Evolutionary conservation across 2,888 invertebrate species (phyloP).

Genomic region (Hyposoter didymator): DNA sequence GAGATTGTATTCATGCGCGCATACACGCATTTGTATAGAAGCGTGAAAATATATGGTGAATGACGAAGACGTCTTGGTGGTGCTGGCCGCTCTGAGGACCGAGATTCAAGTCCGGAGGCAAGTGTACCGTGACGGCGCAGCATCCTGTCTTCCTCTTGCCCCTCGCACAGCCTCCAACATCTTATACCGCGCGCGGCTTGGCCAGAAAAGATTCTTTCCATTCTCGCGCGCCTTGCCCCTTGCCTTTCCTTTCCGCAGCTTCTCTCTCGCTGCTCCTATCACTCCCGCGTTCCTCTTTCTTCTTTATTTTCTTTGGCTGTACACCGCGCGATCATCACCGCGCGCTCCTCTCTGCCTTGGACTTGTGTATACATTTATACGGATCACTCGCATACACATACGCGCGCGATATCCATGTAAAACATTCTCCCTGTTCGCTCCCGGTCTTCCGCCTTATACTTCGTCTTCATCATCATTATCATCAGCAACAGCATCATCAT

Average conservation of each 20-base stretch:
- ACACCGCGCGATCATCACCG: constrained; percentile 56
- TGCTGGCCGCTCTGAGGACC: constrained; percentile 63
- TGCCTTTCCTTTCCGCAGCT: not conserved
- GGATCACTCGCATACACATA: not conserved
- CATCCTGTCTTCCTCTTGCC: constrained; percentile 79
- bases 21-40: not conserved
- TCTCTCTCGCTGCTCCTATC: constrained; percentile 23
- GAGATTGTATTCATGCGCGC: not conserved
- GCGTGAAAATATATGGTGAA: constrained; percentile 49
- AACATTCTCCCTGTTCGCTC: constrained; percentile 65
- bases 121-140: constrained; percentile 79
- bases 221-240: constrained; percentile 5
- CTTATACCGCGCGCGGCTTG: constrained; percentile 49
- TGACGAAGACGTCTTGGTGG: constrained; percentile 65
- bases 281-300: constrained; percentile 60
- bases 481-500: constrained; percentile 61
- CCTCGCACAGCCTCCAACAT: constrained; percentile 69
- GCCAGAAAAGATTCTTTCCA: constrained; percentile 45
- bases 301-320: constrained; percentile 48
- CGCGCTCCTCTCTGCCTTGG: constrained; percentile 45
- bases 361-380: constrained; percentile 60
- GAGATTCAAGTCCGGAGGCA: constrained; percentile 72
- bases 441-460: constrained; percentile 72
- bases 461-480: constrained; percentile 68
- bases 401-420: not conserved